Evolutionary conservation across 2,797 vertebrate species (phyloP), one percentile per base, ranked within the genome.

Genomic region (Aeoliscus strigatus): DNA sequence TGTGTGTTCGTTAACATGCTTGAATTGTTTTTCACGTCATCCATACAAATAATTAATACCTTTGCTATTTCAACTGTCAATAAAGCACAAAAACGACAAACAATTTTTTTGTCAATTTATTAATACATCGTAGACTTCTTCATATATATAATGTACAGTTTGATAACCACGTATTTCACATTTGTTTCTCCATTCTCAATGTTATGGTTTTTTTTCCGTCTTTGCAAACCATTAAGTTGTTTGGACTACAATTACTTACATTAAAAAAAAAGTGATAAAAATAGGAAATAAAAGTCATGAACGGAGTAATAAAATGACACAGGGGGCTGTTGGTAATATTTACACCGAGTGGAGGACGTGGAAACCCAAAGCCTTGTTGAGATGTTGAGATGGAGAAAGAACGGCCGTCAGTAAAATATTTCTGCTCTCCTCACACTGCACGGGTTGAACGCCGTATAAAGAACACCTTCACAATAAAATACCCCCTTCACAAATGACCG

Each of bases 71-170:
- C 32, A 36, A 21, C 6, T 21, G 18, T 21, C 5, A 11, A 13
- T n/a, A n/a, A 38, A 14, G 14, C 5, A 9, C 3, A 16, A 34
- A 2, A 7, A 34, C 32, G 26, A 6, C 6, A n/a, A 35, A 12
- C 2, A 10, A 9, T 40, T 71, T 77, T 82, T 84, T 82, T 79
- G 73, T 86, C 80, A 85, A 84, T 86, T 89, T 87, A 87, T 88
- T 84, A 80, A 79, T 85, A 84, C 85, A 83, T 86, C 86, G 77
- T 88, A 90, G 82, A 89, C 84, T 81, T 65, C 70, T 71, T 31
- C 78, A 86, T 86, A 86, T 88, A 86, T 89, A 88, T 87, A 86
- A 86, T 87, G 81, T 89, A 89, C 86, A 89, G 80, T 79, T 87
- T 70, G 70, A 84, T 88, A 86, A 84, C 83, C 84, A 81, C 77